A percentile compares a stretch with the other conserved stretches of the same genome.
Evolutionary conservation across 2,113 vertebrate species (phyloP).

Genomic region (Otis tarda): DNA sequence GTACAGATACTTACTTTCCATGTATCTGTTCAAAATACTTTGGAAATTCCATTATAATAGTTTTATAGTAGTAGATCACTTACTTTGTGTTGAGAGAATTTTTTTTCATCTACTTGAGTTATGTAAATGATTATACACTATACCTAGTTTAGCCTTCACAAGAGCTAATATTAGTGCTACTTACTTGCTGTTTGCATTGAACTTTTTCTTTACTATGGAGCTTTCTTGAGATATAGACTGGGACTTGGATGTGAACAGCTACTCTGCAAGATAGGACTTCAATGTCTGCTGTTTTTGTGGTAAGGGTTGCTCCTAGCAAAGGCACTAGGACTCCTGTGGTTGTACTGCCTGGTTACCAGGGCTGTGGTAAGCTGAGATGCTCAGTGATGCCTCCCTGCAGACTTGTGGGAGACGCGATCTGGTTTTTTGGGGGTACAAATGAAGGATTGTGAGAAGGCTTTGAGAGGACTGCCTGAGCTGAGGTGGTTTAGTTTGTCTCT

Average conservation of each 20-base stretch:
- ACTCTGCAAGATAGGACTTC: not conserved
- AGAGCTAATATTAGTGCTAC: not conserved
- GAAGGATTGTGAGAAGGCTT: not conserved
- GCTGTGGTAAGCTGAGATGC: not conserved
- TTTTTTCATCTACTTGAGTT: not conserved
- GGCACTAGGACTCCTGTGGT: not conserved
- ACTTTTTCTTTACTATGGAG: not conserved
- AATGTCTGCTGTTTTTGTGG: not conserved
- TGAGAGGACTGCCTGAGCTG: not conserved
- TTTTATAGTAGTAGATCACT: not conserved
- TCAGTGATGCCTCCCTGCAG: not conserved
- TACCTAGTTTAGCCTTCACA: not conserved
- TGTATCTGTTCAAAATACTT: not conserved
- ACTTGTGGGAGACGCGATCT: fast-evolving
- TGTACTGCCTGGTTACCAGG: not conserved
- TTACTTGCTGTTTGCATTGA: not conserved
- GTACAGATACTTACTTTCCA: not conserved
- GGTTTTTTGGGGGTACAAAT: not conserved
- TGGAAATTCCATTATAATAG: not conserved
- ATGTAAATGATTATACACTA: not conserved
- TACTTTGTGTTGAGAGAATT: not conserved
- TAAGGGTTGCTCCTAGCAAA: not conserved
- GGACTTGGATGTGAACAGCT: not conserved
- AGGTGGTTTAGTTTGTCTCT: not conserved
- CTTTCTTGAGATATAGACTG: not conserved